Evolutionary conservation across 1,140 invertebrate species (phyloP).

Genomic region (Parapsyche elsis): DNA sequence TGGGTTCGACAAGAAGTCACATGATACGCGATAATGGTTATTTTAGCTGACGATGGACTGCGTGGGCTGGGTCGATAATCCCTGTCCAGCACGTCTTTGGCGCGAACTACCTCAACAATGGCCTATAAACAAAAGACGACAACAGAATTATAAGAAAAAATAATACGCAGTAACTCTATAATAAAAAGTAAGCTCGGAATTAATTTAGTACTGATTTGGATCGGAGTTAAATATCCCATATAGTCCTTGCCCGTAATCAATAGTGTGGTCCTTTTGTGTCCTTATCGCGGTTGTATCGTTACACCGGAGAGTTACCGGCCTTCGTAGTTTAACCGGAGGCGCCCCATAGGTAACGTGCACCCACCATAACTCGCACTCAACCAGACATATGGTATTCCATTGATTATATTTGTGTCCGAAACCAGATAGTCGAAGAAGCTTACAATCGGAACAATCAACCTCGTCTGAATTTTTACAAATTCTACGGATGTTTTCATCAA

Average conservation of each 20-base stretch:
- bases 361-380: constrained; percentile 16
- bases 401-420: constrained; percentile 12
- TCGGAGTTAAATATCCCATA: constrained; percentile 25
- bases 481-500: too few species aligned
- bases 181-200: background rate
- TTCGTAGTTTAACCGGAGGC: constrained; percentile 32
- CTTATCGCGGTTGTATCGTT: constrained; percentile 15
- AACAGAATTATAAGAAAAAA: too few species aligned
- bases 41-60: constrained; percentile 33
- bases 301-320: constrained; percentile 28
- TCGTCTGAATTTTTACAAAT: too few species aligned
- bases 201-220: background rate
- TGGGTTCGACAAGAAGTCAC: constrained; percentile 25
- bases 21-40: constrained; percentile 32
- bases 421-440: background rate
- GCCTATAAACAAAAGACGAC: too few species aligned
- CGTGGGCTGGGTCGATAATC: constrained; percentile 32
- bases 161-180: too few species aligned
- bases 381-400: constrained; percentile 13
- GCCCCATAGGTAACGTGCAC: constrained; percentile 15
- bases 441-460: background rate
- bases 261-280: constrained; percentile 24
- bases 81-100: background rate
- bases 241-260: background rate
- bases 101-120: background rate